Evolutionary conservation across 2,888 invertebrate species (phyloP), one percentile per base, ranked within the genome.

Genomic region (Venusia cambrica): DNA sequence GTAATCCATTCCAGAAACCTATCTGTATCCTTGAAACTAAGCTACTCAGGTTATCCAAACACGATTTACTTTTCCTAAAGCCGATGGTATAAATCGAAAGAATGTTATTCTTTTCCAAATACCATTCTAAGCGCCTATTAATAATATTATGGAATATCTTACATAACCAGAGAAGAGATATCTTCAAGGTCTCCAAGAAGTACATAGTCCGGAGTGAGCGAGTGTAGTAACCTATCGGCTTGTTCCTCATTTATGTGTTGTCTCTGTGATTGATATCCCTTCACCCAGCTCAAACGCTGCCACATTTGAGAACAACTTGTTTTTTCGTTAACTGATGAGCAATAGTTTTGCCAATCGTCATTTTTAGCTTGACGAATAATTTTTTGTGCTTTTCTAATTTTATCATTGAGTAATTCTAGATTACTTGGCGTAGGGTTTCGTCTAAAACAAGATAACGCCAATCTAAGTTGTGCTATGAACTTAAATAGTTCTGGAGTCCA

Each of bases 61-160:
- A 24, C 1, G 14, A 24, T 7, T 14, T 24, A 7, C 14, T 24
- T 14, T 24, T 24, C n/a, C 24, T 24, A 14, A 14, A 24, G 13
- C 24, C 24, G 1, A 14, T 24, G 3, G 24, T 24, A 22, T 12
- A 1, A 12, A 6, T 12, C 2, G 22, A 22, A 2, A 22, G 2
- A 5, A 22, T 12, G n/a, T 22, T 22, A 6, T 22, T 11, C n/a
- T n/a, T n/a, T n/a, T n/a, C n/a, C n/a, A n/a, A n/a, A n/a, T n/a
- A n/a, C n/a, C n/a, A n/a, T n/a, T n/a, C n/a, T n/a, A n/a, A n/a
- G n/a, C n/a, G n/a, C n/a, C n/a, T n/a, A n/a, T n/a, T n/a, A n/a
- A n/a, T n/a, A n/a, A n/a, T n/a, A n/a, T n/a, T n/a, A n/a, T n/a
- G n/a, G n/a, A n/a, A n/a, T n/a, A n/a, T n/a, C n/a, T 20, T 20